A percentile compares a stretch with the other conserved stretches of the same genome.
Conservation (phyloP, 2,888 invertebrate genomes). For the Drosophila falleni region DNA sequence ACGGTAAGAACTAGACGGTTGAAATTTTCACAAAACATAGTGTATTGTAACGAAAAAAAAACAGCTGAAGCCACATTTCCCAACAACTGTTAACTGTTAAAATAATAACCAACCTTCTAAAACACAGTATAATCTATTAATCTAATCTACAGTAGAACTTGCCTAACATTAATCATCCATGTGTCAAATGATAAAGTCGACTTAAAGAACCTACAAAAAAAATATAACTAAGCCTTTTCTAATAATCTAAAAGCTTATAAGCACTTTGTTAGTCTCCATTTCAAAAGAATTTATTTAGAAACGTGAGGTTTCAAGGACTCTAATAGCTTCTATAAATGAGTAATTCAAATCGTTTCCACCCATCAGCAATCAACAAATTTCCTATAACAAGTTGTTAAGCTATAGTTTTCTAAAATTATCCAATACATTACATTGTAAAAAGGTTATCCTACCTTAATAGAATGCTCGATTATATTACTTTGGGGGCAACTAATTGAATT, state of each 20-base stretch:
- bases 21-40: not conserved
- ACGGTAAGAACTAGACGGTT: too few species aligned
- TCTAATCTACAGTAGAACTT: not conserved
- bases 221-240: not conserved
- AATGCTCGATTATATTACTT: constrained; percentile 3
- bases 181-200: constrained; percentile 3
- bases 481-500: not conserved
- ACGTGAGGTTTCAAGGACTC: not conserved
- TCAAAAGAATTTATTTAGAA: not conserved
- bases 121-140: constrained; percentile 1
- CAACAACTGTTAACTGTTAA: not conserved
- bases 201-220: not conserved
- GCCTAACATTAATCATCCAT: constrained; percentile 1
- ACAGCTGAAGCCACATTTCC: not conserved
- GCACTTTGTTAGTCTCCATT: not conserved
- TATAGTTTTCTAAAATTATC: constrained; percentile 1
- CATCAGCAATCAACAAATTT: not conserved
- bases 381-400: not conserved
- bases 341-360: too few species aligned
- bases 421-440: not conserved
- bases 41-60: too few species aligned
- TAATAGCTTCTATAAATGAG: not conserved
- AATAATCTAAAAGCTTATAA: not conserved
- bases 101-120: not conserved
- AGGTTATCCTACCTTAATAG: not conserved